Base-by-base conservation (phyloP, 1,140 invertebrate species). In the Zaprionus nigranus region DNA sequence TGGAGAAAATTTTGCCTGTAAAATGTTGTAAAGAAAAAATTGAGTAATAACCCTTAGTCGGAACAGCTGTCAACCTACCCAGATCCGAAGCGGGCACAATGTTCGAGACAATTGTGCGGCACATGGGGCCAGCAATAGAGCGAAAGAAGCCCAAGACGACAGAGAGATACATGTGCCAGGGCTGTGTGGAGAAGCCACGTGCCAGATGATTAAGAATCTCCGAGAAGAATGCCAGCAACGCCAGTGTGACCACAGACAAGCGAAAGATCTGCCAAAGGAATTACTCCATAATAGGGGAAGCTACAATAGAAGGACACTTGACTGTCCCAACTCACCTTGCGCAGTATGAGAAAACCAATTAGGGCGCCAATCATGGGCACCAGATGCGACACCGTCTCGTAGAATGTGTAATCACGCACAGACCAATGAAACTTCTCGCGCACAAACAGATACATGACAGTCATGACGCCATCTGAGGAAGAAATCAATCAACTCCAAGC, bases 341-440 rank as follows among this genome's bases (percentile, higher is more conserved):
- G 93, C 3, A 95, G 81, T 2, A 95, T 28, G 9, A 93, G 86
- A 3, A 95, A 93, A 0, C 94, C 93, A 28, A 94, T 73, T 7
- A 94, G 83, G 0, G 94, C 93, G 1, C 94, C 95, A 26, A 94
- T 69, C 82, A 95, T 94, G 7, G 93, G 92, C 1, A 92, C 78
- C 28, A 93, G 91, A 91, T 91, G 93, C 76, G 62, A 93, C 57
- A 82, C 93, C 70, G 93, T 92, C 26, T 93, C 94, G 78, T 93
- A 96, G 60, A 93, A 92, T 0, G 94, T 95, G 70, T 94, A 96
- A 43, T 95, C 93, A 46, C 94, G 83, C 60, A 96, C 92, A 22
- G 94, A 93, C 96, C 96, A 97, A 24, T 94, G 93, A 20, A 97
- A 94, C 84, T 95, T 95, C 36, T 95, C 93, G 62, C 95, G 95